Percentiles rank a stretch among this genome's conserved stretches.
These are phyloP conservation scores for Muscicapa comitata DNA, from an alignment of 2,797 vertebrate species.

Conservation along the genomic window DNA sequence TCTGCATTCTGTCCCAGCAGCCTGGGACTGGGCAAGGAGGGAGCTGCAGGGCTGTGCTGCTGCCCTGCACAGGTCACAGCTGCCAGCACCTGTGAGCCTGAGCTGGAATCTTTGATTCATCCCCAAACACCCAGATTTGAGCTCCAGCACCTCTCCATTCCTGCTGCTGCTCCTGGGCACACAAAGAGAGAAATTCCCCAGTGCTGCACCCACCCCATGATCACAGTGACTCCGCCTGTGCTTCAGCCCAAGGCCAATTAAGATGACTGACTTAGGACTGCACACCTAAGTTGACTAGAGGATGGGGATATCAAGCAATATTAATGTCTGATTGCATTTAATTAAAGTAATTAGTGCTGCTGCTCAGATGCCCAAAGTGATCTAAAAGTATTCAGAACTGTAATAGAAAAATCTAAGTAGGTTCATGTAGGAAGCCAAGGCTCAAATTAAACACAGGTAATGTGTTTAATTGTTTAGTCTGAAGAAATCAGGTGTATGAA, in stretches of 20 bases:
- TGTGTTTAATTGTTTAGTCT: not conserved
- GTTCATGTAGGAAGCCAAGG: not conserved
- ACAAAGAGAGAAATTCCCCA: not conserved
- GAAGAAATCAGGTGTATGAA: not conserved
- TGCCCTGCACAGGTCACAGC: not conserved
- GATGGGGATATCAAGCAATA: not conserved
- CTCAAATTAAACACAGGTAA: not conserved
- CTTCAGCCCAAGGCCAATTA: not conserved
- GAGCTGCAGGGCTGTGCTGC: not conserved
- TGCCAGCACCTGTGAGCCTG: not conserved
- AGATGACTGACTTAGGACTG: not conserved
- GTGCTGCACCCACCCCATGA: not conserved
- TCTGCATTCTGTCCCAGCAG: not conserved
- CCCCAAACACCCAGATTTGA: not conserved
- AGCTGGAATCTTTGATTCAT: not conserved
- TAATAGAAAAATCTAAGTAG: not conserved
- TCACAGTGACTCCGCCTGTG: not conserved
- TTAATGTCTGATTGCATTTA: not conserved
- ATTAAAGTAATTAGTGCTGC: constrained; percentile 14
- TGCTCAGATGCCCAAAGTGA: not conserved
- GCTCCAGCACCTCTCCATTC: not conserved
- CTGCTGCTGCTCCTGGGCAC: not conserved
- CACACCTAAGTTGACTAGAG: not conserved
- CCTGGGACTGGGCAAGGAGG: not conserved
- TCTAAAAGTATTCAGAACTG: not conserved